Evolutionary conservation across 2,113 vertebrate species (phyloP), one percentile per base, ranked within the genome.

Genomic region (Ptilorrhoa leucosticta): DNA sequence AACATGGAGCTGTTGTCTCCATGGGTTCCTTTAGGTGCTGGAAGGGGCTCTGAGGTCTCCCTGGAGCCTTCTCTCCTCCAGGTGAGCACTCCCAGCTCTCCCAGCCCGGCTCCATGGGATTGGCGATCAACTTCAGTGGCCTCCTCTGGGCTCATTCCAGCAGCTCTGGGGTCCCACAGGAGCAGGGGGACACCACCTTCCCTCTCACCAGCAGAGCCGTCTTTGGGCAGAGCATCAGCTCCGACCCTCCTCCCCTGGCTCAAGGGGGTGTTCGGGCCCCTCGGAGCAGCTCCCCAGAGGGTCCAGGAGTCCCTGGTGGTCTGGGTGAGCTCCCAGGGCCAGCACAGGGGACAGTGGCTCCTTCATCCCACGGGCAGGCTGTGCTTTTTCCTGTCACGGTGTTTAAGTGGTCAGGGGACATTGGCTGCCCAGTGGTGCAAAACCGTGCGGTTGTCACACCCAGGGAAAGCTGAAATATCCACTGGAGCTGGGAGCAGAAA

Each of bases 311-410:
- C 42, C 73, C 44, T 2, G 12, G 2, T 1, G 35, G 1, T 4
- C 4, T 3, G 20, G 18, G 11, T 4, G 3, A 11, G 45, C 19
- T 37, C 3, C 0, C 86, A 35, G 58, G 53, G 63, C 56, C 76
- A 7, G 3, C 31, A 0, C 7, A 14, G 40, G 48, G 63, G 16
- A 24, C 12, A 8, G 40, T 10, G n/a, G 28, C 33, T 27, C 6
- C 0, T 3, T 14, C 40, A 2, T 7, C 13, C 3, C 2, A 1
- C 0, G 44, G 6, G 3, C 14, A 2, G 64, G n/a, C 40, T 3
- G 5, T 11, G 73, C 69, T 31, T 7, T 7, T 14, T 1, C n/a
- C 26, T 13, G 9, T 11, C 2, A 0, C 58, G 4, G 0, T 1
- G n/a, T 15, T 23, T 6, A 0, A 15, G 33, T 0, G 7, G 12